Evolutionary conservation across 2,888 invertebrate species (phyloP).

Genomic region (Noctua janthina): DNA sequence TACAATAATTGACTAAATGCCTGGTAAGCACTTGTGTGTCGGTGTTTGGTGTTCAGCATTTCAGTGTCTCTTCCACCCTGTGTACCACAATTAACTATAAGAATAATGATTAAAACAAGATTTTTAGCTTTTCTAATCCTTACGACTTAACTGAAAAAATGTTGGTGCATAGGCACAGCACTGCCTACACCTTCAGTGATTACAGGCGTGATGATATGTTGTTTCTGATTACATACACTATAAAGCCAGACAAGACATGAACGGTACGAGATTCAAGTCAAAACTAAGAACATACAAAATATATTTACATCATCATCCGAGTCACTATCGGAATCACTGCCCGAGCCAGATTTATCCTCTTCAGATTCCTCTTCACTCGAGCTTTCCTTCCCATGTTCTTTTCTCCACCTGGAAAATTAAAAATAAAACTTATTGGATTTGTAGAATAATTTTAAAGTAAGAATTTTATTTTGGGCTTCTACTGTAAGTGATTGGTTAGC

Average conservation of each 20-base stretch:
- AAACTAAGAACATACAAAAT: conserved; percentile 39
- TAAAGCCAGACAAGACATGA: not conserved
- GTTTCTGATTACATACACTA: not conserved
- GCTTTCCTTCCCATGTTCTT: conserved; percentile 90
- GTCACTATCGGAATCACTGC: conserved; percentile 90
- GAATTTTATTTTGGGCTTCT: not conserved
- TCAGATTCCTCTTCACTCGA: conserved; percentile 91
- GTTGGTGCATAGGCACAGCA: not conserved
- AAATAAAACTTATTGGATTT: not conserved
- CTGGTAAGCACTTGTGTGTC: not conserved
- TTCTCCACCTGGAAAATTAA: conserved; percentile 86
- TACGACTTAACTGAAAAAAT: not conserved
- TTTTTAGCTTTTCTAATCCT: not conserved
- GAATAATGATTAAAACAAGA: not conserved
- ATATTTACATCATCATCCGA: conserved; percentile 89
- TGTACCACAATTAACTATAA: not conserved
- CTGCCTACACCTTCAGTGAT: not conserved
- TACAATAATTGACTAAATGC: not conserved
- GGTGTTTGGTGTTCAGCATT: no score
- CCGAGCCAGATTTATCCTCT: conserved; percentile 90
- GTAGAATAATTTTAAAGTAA: not conserved
- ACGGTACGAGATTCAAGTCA: conserved; percentile 28
- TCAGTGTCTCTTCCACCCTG: not conserved
- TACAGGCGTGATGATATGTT: not conserved
- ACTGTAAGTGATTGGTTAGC: not conserved